phyloP scores from a whole-genome alignment of 1,140 invertebrate species.

The Armadillidium nasatum region DNA sequence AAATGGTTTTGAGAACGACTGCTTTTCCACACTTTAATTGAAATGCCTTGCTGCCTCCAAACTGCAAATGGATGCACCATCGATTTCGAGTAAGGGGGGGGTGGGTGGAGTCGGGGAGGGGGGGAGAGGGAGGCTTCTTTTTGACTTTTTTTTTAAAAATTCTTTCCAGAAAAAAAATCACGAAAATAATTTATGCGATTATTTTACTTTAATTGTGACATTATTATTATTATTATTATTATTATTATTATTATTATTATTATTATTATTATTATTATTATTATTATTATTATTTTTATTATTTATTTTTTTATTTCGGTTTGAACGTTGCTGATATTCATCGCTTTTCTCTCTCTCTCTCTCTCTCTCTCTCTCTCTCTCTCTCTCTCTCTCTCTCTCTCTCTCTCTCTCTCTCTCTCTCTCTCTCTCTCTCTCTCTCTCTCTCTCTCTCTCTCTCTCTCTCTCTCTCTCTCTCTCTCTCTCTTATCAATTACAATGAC shows the following conservation, averaged over 20 bases:
- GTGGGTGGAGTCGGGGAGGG: neutral
- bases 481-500: too few relatives aligned
- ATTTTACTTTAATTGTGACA: neutral
- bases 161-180: neutral
- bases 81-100: neutral
- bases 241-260: neutral
- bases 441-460: neutral
- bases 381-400: slow-evolving; percentile 2
- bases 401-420: neutral
- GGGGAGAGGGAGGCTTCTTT: neutral
- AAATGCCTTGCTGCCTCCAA: too few relatives aligned
- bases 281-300: neutral
- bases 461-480: neutral
- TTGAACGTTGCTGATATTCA: neutral
- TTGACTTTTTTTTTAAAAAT: neutral
- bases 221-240: neutral
- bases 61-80: too few relatives aligned
- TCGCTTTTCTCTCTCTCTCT: neutral
- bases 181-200: neutral
- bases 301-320: neutral
- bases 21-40: too few relatives aligned
- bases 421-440: neutral
- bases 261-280: neutral
- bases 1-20: too few relatives aligned
- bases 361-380: slow-evolving; percentile 2